phyloP scores from a whole-genome alignment of 2,797 vertebrate species.

The Cryptoblepharus egeriae region DNA sequence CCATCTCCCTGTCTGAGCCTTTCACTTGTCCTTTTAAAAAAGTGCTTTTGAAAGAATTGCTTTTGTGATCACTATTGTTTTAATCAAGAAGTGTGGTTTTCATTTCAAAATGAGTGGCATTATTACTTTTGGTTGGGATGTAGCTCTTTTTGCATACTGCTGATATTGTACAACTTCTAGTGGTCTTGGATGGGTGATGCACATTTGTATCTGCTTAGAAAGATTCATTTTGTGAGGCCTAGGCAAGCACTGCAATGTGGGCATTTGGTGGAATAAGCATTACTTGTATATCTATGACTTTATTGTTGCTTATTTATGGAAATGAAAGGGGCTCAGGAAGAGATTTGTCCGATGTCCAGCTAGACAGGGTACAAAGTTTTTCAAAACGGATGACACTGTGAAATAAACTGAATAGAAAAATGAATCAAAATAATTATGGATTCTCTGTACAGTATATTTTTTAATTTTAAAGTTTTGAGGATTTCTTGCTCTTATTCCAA shows the following conservation, averaged over 20 bases:
- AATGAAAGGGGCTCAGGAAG: neutral
- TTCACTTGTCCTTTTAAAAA: neutral
- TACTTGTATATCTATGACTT: neutral
- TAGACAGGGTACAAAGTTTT: neutral
- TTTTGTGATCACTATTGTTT: neutral
- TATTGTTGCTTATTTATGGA: neutral
- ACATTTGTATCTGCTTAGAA: neutral
- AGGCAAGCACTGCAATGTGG: neutral
- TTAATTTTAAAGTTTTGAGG: neutral
- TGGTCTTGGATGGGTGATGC: neutral
- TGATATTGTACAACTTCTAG: too few relatives aligned
- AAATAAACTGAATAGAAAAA: neutral
- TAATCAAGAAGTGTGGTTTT: neutral
- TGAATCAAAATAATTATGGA: too few relatives aligned
- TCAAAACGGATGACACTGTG: neutral
- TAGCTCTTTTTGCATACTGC: neutral
- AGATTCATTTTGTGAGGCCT: neutral
- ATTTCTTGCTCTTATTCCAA: neutral
- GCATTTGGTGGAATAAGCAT: too few relatives aligned
- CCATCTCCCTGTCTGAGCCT: neutral
- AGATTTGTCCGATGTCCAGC: neutral
- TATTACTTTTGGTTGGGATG: neutral
- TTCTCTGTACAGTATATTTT: neutral
- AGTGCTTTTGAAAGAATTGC: neutral
- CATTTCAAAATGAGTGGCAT: neutral